Conservation (phyloP, 2,888 invertebrate genomes). For the Hydraecia micacea region DNA sequence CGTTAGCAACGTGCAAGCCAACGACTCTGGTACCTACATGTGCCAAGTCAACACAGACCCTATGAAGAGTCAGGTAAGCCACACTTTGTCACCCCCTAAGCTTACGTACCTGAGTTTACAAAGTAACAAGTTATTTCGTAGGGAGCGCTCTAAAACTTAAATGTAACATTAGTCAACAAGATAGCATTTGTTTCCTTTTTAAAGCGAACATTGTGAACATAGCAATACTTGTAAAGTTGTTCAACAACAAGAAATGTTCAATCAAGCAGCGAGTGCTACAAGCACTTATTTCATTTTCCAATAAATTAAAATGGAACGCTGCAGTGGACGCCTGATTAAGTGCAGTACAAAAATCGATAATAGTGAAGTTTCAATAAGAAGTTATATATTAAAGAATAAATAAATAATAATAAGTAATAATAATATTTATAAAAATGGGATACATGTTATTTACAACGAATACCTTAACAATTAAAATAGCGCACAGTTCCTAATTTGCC, state of each 20-base stretch:
- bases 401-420: no score
- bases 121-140: conserved; percentile 57
- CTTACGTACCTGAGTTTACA: conserved; percentile 43
- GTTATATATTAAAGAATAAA: background rate
- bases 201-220: conserved; percentile 20
- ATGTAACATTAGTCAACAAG: conserved; percentile 54
- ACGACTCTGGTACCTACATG: conserved; percentile 98
- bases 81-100: conserved; percentile 42
- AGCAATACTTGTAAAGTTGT: conserved; percentile 29
- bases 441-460: no score
- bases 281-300: conserved; percentile 43
- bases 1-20: conserved; percentile 96
- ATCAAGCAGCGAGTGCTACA: conserved; percentile 43
- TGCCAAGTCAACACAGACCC: conserved; percentile 98
- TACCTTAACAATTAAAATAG: no score
- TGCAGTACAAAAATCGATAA: conserved; percentile 38
- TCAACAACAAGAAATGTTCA: conserved; percentile 45
- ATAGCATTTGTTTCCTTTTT: conserved; percentile 56
- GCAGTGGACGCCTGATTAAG: conserved; percentile 30
- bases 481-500: no score
- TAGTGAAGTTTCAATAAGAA: conserved; percentile 4
- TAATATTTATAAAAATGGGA: no score
- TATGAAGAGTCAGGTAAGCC: conserved; percentile 95
- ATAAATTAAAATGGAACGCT: conserved; percentile 41
- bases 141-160: conserved; percentile 50